phyloP scores from a whole-genome alignment of 2,797 vertebrate species.

The Malacoctenus gilli region DNA sequence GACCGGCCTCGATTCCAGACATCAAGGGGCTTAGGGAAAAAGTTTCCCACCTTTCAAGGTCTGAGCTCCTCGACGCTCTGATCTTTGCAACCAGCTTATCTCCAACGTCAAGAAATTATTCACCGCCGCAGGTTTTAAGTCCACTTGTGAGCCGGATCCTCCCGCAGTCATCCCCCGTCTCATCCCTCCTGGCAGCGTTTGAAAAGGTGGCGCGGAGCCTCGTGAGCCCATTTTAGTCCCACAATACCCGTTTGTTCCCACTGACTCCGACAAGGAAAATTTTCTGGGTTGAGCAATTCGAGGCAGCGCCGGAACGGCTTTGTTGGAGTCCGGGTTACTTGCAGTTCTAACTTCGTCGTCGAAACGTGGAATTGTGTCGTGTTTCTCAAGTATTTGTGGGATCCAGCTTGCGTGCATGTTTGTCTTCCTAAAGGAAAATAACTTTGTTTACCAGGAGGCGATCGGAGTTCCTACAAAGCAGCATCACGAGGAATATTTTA shows the following conservation, averaged over 20 bases:
- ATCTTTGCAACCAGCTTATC: constrained; percentile 55
- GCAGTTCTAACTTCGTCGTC: no score
- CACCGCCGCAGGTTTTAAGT: constrained; percentile 41
- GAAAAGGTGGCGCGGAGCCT: not conserved
- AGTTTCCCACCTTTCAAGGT: constrained; percentile 60
- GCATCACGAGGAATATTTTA: no score
- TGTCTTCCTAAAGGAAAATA: no score
- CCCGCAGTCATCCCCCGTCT: no score
- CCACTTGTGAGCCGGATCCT: constrained; percentile 18
- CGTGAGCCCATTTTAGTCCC: not conserved
- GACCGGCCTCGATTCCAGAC: constrained; percentile 50
- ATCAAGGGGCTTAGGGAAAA: constrained; percentile 65
- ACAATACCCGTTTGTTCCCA: constrained; percentile 1
- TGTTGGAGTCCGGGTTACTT: constrained; percentile 10
- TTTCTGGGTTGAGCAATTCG: no score
- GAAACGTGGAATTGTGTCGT: no score
- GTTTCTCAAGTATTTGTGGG: constrained; percentile 16
- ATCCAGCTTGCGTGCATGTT: constrained; percentile 17
- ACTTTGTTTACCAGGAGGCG: no score
- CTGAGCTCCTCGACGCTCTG: constrained; percentile 37
- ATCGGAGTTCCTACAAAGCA: no score
- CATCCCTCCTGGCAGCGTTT: constrained; percentile 13
- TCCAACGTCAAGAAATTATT: constrained; percentile 32
- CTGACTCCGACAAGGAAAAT: no score
- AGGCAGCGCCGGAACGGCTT: not conserved